Base-by-base conservation (phyloP, 2,113 vertebrate genomes). In the Geococcyx californianus region DNA sequence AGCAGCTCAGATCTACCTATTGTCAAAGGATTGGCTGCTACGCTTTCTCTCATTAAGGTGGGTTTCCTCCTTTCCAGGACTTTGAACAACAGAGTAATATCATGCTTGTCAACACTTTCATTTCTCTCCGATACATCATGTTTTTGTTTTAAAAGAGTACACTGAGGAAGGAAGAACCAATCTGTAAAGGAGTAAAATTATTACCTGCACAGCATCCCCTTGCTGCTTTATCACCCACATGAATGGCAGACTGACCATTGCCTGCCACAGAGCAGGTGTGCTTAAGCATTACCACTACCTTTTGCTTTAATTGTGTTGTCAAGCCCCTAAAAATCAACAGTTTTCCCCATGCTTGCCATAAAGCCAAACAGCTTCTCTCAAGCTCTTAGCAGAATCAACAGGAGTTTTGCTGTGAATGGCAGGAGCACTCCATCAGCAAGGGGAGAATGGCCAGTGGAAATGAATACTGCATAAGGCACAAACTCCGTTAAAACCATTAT, bases 101-200 rank as follows among this genome's bases (percentile, higher is more conserved):
- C 31, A 20, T 26, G 3, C 16, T 45, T 36, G 5, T 8, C 16
- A 60, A 38, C 29, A 20, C 5, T 33, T 29, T n/a, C 6, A 3
- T 11, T 49, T 66, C 13, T 59, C 45, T n/a, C 16, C 34, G 42
- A 6, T 59, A n/a, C 1, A 0, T 64, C 0, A 0, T 15, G 14
- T 4, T 73, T 56, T 24, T 69, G 7, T 59, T 69, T 51, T 45
- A 84, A 55, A 13, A 40, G 10, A 44, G 6, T 42, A 8, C 26
- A 44, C 26, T 40, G 62, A 45, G 38, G 73, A 89, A 38, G 24
- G 8, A 70, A 69, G 10, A 5, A 17, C 16, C 8, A 15, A 8
- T n/a, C 9, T 59, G 6, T 15, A 75, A n/a, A 58, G 15, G 1
- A 51, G 16, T 11, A 20, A 75, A 78, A 26, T 55, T 63, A 31